These are phyloP conservation scores for Cryptops parisi DNA, from an alignment of 2,888 invertebrate genomes.

Conservation along the genomic window DNA sequence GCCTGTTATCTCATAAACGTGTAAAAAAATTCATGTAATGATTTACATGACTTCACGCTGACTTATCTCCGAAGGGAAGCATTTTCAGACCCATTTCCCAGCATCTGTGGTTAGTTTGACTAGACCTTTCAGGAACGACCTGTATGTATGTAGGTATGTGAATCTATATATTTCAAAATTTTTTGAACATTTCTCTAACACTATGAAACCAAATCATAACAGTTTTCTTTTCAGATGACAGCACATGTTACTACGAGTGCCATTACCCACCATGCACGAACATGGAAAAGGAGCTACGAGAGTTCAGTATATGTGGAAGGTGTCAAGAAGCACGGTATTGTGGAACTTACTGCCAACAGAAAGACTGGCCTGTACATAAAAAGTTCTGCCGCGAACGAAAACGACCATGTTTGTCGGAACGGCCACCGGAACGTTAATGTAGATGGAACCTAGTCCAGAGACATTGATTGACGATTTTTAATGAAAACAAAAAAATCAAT, in stretches of 20 bases:
- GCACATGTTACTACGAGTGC: conserved; percentile 36
- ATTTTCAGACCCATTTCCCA: too few relatives aligned
- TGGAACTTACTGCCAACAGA: conserved; percentile 35
- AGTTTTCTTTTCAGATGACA: conserved; percentile 28
- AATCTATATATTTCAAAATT: too few relatives aligned
- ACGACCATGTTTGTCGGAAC: conserved; percentile 24
- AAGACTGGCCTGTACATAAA: conserved; percentile 37
- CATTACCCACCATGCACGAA: conserved; percentile 39
- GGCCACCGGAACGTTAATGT: conserved; percentile 28
- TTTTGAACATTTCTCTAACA: too few relatives aligned
- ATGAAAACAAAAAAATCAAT: conserved; percentile 1
- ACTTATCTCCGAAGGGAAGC: too few relatives aligned
- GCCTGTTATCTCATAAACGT: too few relatives aligned
- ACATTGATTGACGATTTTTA: not conserved
- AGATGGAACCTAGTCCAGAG: conserved; percentile 7
- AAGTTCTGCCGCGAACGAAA: conserved; percentile 32
- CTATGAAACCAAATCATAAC: too few relatives aligned
- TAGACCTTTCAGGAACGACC: too few relatives aligned
- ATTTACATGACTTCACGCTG: too few relatives aligned
- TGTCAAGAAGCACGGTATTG: conserved; percentile 37
- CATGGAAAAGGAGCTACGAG: conserved; percentile 36
- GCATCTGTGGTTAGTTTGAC: too few relatives aligned
- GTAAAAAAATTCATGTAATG: too few relatives aligned
- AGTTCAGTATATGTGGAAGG: conserved; percentile 39
- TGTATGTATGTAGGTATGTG: too few relatives aligned